Evolutionary conservation across 1,140 invertebrate genomes (phyloP), one percentile per base, ranked within the genome.

Genomic region (Pogonomyrmex barbatus): DNA sequence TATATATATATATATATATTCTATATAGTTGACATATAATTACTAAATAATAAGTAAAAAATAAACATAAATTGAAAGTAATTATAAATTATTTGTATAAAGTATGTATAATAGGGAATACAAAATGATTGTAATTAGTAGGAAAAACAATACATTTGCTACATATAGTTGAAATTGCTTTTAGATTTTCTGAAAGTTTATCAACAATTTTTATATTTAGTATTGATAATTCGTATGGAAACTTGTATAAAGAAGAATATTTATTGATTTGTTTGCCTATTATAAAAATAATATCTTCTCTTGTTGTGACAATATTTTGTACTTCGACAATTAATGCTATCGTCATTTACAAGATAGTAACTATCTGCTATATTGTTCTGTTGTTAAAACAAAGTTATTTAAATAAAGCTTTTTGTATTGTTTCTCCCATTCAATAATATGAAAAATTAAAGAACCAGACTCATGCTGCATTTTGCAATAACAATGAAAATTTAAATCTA

Each of bases 351-450:
- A 12, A 63, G 33, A 36, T 33, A 63, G 10, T 63, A 63, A 63
- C 60, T 24, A 10, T 33, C 30, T 39, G 30, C 60, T 39, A 17
- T 63, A 14, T 14, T 63, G 60, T 14, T 63, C 36, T 62, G 14
- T 62, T 62, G 9, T 62, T 62, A 62, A 5, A 62, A 62, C 36
- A 63, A 63, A 63, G 6, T 63, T 63, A n/a, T 60, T 30, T 30
- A 60, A 60, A 60, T 60, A 4, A 36, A 63, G n/a, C 17, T 63
- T 63, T 4, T 36, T 63, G 36, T 63, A 63, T 63, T 63, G 60
- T 39, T 63, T 60, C 9, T 2, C 0, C 33, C 33, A 63, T 63
- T 33, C 8, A 62, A 2, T 14, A 39, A 24, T 4, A 39, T 63
- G 36, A 63, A 17, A 39, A 36, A 63, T 63, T 63, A 63, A 63